Base-by-base conservation (phyloP, 2,113 vertebrate genomes). In the Mystacornis crossleyi region DNA sequence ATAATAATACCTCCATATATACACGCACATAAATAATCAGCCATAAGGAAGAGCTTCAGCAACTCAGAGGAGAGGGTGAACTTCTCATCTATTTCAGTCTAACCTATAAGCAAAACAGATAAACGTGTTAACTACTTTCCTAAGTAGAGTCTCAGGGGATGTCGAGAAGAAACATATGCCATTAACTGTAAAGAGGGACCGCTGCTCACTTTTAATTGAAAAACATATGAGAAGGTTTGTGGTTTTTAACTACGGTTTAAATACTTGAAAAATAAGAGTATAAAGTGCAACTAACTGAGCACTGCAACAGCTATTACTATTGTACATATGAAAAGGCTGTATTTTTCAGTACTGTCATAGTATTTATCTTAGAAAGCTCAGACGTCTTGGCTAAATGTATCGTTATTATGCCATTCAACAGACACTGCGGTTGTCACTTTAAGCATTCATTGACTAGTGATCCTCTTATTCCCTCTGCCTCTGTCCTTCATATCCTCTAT, bases 181-280 rank as follows among this genome's bases (percentile, higher is more conserved):
- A 75, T 38, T 82, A 91, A 77, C n/a, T 87, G 45, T 80, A 86
- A 87, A 90, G 42, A 48, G 18, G 18, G 26, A 47, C 29, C 82
- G 58, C 51, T 89, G 58, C 79, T 96, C 85, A 88, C 69, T 93
- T 92, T 79, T 72, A 79, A 87, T 26, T 85, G 29, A 17, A 91
- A 94, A 87, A 53, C 12, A 25, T 43, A 45, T 11, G 26, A 67
- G 28, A 20, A 66, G 31, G 43, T 51, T 48, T 50, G 15, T 11
- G 3, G 4, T 10, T 65, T 82, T 48, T 24, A 24, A 47, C 45
- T 26, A 66, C 11, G 6, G 3, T 25, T 89, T 70, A 34, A 86
- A 17, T 55, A 51, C 7, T 51, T 51, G 28, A 86, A 86, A 91
- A 69, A 69, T n/a, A 81, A 60, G 6, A 71, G 16, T 20, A 33